These are phyloP conservation scores for Samia ricini DNA, from an alignment of 1,140 invertebrate genomes.

Conservation along the genomic window DNA sequence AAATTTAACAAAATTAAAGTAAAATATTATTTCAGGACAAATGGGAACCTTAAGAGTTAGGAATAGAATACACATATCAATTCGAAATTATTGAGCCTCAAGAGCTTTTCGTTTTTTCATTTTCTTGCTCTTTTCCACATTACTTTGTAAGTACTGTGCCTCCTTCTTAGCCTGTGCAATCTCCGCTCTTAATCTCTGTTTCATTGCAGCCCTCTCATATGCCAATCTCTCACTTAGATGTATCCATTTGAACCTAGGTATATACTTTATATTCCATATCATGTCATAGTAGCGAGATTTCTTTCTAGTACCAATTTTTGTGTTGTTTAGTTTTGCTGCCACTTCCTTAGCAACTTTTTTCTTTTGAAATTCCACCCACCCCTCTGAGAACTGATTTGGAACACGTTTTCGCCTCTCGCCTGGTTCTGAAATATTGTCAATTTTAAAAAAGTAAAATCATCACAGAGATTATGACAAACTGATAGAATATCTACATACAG, in stretches of 20 bases:
- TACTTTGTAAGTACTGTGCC: conserved; percentile 89
- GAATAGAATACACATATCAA: neutral
- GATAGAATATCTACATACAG: no score
- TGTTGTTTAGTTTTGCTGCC: conserved; percentile 89
- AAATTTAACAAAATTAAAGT: no score
- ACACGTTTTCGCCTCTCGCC: conserved; percentile 80
- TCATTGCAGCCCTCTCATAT: conserved; percentile 93
- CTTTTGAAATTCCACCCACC: conserved; percentile 97
- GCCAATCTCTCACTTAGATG: conserved; percentile 95
- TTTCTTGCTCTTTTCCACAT: conserved; percentile 88
- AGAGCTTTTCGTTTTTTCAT: conserved; percentile 74
- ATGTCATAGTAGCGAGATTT: conserved; percentile 92
- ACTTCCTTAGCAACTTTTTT: conserved; percentile 93
- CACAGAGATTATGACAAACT: no score
- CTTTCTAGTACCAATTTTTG: conserved; percentile 91
- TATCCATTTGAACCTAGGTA: conserved; percentile 96
- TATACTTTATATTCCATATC: conserved; percentile 97
- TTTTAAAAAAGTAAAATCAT: no score
- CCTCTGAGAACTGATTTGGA: conserved; percentile 89
- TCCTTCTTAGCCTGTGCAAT: conserved; percentile 95
- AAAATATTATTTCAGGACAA: no score
- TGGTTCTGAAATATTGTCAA: conserved; percentile 56
- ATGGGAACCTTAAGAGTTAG: no score
- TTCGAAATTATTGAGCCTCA: conserved; percentile 11
- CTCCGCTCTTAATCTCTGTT: conserved; percentile 91